Base-by-base conservation (phyloP, 2,888 invertebrate genomes). In the Alloplasta piceator region DNA sequence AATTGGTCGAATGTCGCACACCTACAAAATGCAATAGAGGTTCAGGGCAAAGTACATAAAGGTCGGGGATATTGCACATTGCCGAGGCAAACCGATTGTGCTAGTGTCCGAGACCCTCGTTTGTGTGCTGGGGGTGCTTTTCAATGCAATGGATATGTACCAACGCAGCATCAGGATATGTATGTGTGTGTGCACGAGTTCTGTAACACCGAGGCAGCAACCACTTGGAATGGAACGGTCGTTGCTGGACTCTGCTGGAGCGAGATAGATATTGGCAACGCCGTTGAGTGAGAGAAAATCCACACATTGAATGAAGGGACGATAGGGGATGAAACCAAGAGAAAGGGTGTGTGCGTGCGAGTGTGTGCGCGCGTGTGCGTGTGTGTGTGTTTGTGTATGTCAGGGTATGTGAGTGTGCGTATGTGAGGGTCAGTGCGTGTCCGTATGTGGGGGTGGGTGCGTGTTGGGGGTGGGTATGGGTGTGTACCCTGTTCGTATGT, bases 161-260 rank as follows among this genome's bases (percentile, higher is more conserved):
- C 14, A 7, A 14, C 14, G 14, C 14, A 52, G 52, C 26, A 26
- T 26, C 26, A 52, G 52, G 14, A 12, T 52, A 60, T 26, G 67
- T 26, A 41, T 61, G 48, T 48, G 43, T 36, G 63, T 55, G 64
- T 66, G 63, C n/a, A n/a, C n/a, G n/a, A n/a, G n/a, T n/a, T 56
- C 50, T 39, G 64, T 55, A 60, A 48, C 39, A 71, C 43, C 64
- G 67, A 43, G 71, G 84, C 87, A 85, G 85, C 85, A 86, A 85
- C 85, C 85, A 84, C 82, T 83, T 85, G 83, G 84, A 85, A 85
- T 83, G 84, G 70, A 75, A 78, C 80, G 41, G 64, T 76, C 56
- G 58, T 68, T 16, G 80, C 74, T 74, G 82, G 82, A 82, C 82
- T 72, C 61, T 61, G 52, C 14, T 41, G 46, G 46, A 82, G 78